Conservation (phyloP, 2,888 invertebrate genomes). For the Napeogenes inachia region DNA sequence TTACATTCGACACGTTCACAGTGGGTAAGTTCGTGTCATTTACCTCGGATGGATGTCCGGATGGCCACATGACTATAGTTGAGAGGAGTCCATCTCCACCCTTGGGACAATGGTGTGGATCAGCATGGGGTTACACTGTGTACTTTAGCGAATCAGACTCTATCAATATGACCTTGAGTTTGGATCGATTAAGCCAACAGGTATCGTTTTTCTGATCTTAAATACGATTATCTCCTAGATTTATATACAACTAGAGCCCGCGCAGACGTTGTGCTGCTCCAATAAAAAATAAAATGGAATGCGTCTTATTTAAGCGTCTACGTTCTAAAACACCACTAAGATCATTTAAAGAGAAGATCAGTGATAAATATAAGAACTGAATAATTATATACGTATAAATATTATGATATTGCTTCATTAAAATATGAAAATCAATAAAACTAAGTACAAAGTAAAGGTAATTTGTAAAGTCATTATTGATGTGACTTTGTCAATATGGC, state of each 20-base stretch:
- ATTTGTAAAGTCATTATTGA: conserved; percentile 24
- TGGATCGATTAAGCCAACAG: conserved; percentile 85
- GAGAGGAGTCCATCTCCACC: conserved; percentile 84
- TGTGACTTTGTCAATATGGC: conserved; percentile 28
- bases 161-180: conserved; percentile 84
- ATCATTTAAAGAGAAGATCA: too few species aligned
- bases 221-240: neutral
- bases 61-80: conserved; percentile 88
- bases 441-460: conserved; percentile 18
- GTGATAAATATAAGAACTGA: too few species aligned
- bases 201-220: conserved; percentile 48
- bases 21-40: conserved; percentile 88
- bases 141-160: conserved; percentile 90
- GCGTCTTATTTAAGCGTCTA: too few species aligned
- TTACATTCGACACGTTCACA: conserved; percentile 90
- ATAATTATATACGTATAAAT: too few species aligned
- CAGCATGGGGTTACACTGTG: conserved; percentile 89
- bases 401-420: too few species aligned
- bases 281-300: too few species aligned
- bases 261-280: too few species aligned
- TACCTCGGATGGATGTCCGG: conserved; percentile 86
- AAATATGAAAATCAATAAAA: conserved; percentile 3
- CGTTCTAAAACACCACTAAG: too few species aligned
- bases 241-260: neutral
- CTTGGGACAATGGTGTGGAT: conserved; percentile 89